Evolutionary conservation across 2,797 vertebrate species (phyloP).

Genomic region (Limosa lapponica): DNA sequence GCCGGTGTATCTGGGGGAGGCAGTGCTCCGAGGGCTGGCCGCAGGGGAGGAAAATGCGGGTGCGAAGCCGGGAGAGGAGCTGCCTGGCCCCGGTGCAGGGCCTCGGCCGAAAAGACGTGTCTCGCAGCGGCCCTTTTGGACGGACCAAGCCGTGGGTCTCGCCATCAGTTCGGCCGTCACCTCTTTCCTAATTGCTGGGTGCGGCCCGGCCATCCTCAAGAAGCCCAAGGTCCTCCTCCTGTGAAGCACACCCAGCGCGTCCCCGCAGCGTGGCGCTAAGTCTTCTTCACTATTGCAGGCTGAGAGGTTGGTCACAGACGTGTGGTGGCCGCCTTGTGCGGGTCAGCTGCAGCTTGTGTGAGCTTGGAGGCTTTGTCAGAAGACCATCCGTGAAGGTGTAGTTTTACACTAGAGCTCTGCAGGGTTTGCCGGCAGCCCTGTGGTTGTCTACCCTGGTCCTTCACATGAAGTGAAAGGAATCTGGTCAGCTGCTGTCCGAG

Average conservation of each 20-base stretch:
- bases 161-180: rapidly evolving
- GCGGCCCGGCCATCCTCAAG: too few relatives aligned
- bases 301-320: rapidly evolving
- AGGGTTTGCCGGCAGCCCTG: background rate
- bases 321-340: rapidly evolving
- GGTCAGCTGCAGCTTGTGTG: background rate
- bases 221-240: rapidly evolving
- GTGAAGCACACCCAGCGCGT: rapidly evolving
- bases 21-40: rapidly evolving
- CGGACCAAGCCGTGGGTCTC: too few relatives aligned
- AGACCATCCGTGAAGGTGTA: background rate
- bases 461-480: background rate
- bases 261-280: background rate
- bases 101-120: rapidly evolving
- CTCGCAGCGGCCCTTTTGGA: rapidly evolving
- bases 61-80: background rate
- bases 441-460: rapidly evolving
- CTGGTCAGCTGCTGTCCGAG: rapidly evolving
- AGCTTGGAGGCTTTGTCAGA: background rate
- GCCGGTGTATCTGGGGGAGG: rapidly evolving
- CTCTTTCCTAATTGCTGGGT: rapidly evolving
- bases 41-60: rapidly evolving
- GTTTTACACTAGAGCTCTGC: background rate
- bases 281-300: rapidly evolving
- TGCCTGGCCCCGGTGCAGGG: background rate